Conservation (phyloP, 2,888 invertebrate genomes). For the Heteromurus nitidus region DNA sequence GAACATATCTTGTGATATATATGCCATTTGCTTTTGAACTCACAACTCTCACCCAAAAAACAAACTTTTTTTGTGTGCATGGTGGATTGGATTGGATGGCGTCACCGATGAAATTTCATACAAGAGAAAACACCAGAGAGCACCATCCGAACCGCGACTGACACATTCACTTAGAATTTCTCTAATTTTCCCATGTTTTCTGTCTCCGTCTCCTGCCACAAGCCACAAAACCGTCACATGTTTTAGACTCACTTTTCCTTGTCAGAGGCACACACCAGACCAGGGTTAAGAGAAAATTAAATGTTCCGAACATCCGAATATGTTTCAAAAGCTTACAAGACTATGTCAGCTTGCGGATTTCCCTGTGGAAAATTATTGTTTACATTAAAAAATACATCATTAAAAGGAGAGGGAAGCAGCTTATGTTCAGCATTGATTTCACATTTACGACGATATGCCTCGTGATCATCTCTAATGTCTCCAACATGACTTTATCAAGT, state of each 20-base stretch:
- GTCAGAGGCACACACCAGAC: neutral
- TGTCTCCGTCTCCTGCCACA: neutral
- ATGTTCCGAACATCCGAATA: neutral
- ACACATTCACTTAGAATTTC: no score
- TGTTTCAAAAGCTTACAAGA: neutral
- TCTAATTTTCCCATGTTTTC: constrained; percentile 5
- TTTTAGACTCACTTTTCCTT: neutral
- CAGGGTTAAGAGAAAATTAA: neutral
- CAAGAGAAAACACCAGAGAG: neutral
- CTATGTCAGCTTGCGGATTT: neutral
- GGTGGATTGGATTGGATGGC: no score
- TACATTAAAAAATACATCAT: neutral
- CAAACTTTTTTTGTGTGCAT: no score
- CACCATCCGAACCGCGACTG: no score
- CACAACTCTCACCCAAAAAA: no score
- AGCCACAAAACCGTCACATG: constrained; percentile 12
- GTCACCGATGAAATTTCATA: neutral
- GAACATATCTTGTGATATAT: no score
- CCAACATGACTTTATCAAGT: no score
- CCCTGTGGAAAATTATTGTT: neutral
- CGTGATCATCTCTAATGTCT: constrained; percentile 1
- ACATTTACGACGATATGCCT: neutral
- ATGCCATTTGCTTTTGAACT: no score
- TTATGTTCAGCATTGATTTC: neutral
- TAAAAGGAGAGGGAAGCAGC: neutral